phyloP scores from a whole-genome alignment of 2,797 vertebrate species.

The Darevskia mixta region DNA sequence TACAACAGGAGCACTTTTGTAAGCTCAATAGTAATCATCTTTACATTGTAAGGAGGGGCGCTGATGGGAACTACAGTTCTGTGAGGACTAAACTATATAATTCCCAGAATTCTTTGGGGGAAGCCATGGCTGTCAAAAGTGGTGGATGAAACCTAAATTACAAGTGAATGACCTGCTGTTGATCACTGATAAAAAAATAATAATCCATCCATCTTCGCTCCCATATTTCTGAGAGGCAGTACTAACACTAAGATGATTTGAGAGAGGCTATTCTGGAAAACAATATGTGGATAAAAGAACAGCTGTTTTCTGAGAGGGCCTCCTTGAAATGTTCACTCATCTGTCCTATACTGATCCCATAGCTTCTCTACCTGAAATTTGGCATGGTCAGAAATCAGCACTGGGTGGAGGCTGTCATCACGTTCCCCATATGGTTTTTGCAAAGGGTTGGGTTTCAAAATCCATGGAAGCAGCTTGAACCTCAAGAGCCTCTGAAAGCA shows the following conservation, averaged over 20 bases:
- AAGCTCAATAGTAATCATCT: too few species aligned
- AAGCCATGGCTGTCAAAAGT: too few species aligned
- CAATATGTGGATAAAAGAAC: background rate
- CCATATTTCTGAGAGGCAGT: background rate
- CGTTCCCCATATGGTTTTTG: too few species aligned
- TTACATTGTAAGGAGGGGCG: too few species aligned
- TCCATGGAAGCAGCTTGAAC: background rate
- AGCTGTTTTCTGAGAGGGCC: background rate
- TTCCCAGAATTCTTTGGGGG: too few species aligned
- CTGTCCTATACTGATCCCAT: background rate
- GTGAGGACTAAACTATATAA: too few species aligned
- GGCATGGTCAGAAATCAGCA: background rate
- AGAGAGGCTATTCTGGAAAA: background rate
- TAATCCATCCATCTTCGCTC: background rate
- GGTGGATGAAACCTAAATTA: background rate
- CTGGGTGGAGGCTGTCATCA: background rate
- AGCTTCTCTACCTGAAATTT: background rate
- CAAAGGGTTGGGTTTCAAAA: background rate
- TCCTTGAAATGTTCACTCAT: background rate
- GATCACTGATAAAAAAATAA: background rate
- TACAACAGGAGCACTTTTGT: too few species aligned
- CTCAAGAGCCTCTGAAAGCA: background rate
- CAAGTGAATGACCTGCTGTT: background rate
- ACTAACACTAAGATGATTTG: background rate
- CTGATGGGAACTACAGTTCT: too few species aligned